Conservation (phyloP, 1,140 invertebrate species). For the Papilio dardanus region DNA sequence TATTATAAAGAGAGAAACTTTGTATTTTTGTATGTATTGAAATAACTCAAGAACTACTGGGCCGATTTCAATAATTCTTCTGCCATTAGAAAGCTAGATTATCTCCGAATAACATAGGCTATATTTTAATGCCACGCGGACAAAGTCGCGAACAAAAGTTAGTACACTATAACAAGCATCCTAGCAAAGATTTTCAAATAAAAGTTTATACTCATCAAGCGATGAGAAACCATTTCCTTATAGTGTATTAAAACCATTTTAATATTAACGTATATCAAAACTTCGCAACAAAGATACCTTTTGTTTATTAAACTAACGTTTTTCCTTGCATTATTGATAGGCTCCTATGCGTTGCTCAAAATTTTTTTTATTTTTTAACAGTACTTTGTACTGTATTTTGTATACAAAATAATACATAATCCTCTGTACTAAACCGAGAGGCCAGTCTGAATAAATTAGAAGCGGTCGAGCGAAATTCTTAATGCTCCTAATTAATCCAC, state of each 20-base stretch:
- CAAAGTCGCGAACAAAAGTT: no score
- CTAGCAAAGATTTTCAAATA: neutral
- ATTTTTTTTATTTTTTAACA: neutral
- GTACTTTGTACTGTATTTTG: neutral
- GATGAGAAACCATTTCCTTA: neutral
- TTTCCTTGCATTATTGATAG: no score
- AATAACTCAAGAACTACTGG: no score
- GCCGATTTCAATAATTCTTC: no score
- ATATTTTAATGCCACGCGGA: no score
- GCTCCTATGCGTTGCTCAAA: no score
- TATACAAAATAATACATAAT: conserved; percentile 12
- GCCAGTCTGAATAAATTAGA: conserved; percentile 19
- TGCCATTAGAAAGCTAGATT: no score
- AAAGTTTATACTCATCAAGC: neutral
- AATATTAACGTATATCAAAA: neutral
- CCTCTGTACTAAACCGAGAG: neutral
- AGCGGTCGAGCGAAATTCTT: conserved; percentile 9
- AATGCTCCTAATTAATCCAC: conserved; percentile 13
- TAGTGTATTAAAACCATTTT: neutral
- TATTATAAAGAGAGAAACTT: no score
- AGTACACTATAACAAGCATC: neutral
- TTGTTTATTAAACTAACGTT: no score
- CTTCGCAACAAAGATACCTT: no score
- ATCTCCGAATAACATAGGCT: no score
- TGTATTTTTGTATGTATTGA: no score